Evolutionary conservation across 2,113 vertebrate species (phyloP), one percentile per base, ranked within the genome.

Genomic region (Hippocampus mohnikei): DNA sequence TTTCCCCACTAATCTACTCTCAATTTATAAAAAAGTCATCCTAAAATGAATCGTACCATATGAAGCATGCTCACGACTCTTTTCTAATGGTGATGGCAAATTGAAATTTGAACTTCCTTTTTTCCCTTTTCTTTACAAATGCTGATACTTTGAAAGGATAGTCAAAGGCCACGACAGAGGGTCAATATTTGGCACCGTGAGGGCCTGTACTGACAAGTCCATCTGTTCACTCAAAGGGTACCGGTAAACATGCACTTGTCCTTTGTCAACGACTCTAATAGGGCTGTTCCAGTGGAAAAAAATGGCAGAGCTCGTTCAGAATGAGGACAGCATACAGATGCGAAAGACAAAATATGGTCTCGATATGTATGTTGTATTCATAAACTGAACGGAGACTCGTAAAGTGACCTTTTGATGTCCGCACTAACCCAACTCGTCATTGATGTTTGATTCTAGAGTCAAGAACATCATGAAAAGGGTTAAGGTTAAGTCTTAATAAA

Each of bases 151-250:
- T 59, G 0, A 56, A 56, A 13, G 41, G 25, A 33, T 71, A 67
- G 29, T 52, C 16, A 20, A 61, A 70, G 16, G 66, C 7, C 50
- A 64, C n/a, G 40, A 68, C 56, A 66, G 48, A 60, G 63, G 7
- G 66, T 16, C 74, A 74, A 23, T 42, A 37, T 63, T 74, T 69
- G 68, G 66, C 52, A 46, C 67, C 20, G 37, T 72, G 5, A 8
- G 63, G 33, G 64, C 59, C 67, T 64, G 42, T 67, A 64, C 71
- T 72, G 44, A 44, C 42, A 44, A 60, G 69, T 27, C 23, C 69
- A 56, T 42, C 53, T 74, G 66, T 44, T 20, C 52, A 66, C 67
- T 65, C 72, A 61, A 40, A 55, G 20, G 9, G 21, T n/a, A n/a
- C n/a, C n/a, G n/a, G n/a, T 10, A 55, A 55, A 2, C 52, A 52